Evolutionary conservation across 2,888 invertebrate species (phyloP).

Genomic region (Synergus umbraculus): DNA sequence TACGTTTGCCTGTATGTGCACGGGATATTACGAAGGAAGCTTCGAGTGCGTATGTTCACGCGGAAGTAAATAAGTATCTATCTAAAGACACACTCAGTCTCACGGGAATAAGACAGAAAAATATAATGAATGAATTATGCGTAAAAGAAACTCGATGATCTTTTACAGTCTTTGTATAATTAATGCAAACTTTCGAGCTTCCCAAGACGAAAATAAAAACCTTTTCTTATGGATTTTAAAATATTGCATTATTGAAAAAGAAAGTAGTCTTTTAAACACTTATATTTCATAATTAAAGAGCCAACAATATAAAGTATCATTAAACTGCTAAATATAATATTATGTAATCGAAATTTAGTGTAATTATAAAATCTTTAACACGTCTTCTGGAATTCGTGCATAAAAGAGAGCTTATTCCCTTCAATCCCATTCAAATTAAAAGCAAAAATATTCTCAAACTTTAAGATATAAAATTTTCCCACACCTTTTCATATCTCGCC

Average conservation of each 20-base stretch:
- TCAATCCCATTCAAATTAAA: no score
- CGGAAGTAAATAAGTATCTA: slow-evolving; percentile 22
- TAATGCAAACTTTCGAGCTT: slow-evolving; percentile 15
- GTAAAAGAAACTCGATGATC: slow-evolving; percentile 31
- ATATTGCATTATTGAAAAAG: neutral
- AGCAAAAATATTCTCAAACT: no score
- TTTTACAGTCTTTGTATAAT: slow-evolving; percentile 28
- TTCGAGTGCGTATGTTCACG: slow-evolving; percentile 20
- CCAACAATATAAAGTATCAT: neutral
- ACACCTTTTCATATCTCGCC: slow-evolving; percentile 42
- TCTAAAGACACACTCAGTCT: slow-evolving; percentile 12
- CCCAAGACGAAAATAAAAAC: neutral
- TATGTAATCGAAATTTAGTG: neutral
- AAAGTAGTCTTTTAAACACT: neutral
- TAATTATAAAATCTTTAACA: neutral
- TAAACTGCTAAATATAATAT: neutral
- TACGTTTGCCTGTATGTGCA: neutral
- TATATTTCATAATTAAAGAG: neutral
- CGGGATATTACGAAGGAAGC: slow-evolving; percentile 8
- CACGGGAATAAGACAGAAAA: slow-evolving; percentile 32
- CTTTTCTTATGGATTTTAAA: slow-evolving; percentile 9
- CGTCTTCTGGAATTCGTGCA: neutral
- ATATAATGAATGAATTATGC: slow-evolving; percentile 26
- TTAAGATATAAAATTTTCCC: slow-evolving; percentile 7
- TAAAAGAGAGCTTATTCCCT: no score